phyloP scores from a whole-genome alignment of 1,140 invertebrate species.

The Sinella curviseta region DNA sequence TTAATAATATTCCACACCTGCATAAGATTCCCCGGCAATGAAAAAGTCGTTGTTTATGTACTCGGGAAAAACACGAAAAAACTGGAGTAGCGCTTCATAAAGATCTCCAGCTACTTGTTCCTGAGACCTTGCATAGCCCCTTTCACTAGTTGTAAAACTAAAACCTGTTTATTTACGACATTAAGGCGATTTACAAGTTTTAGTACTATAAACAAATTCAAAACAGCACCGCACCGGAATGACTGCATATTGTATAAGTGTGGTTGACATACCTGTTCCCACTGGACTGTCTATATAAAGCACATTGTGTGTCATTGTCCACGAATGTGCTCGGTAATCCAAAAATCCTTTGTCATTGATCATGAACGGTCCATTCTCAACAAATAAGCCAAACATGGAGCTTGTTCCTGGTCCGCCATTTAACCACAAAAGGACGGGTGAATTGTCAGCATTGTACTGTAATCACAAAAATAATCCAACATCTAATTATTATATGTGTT shows the following conservation, averaged over 20 bases:
- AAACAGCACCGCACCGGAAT: too few relatives aligned
- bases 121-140: constrained; percentile 38
- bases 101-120: constrained; percentile 42
- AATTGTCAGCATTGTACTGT: constrained; percentile 50
- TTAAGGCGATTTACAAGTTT: too few relatives aligned
- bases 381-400: constrained; percentile 60
- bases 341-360: constrained; percentile 58
- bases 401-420: constrained; percentile 61
- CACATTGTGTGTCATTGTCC: constrained; percentile 57
- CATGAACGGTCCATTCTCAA: constrained; percentile 58
- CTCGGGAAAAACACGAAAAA: constrained; percentile 49
- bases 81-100: constrained; percentile 45
- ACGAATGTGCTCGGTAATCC: constrained; percentile 55
- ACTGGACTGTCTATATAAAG: constrained; percentile 45
- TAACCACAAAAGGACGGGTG: constrained; percentile 61
- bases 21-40: constrained; percentile 60
- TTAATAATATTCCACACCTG: constrained; percentile 49
- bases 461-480: background rate
- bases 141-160: constrained; percentile 39
- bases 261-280: constrained; percentile 40
- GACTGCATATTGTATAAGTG: too few relatives aligned
- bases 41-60: constrained; percentile 51
- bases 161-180: too few relatives aligned
- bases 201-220: too few relatives aligned
- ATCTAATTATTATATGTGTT: background rate